Percentiles rank a stretch among this genome's conserved stretches.
These are phyloP conservation scores for Andricus grossulariae DNA, from an alignment of 1,140 invertebrate genomes.

Conservation along the genomic window DNA sequence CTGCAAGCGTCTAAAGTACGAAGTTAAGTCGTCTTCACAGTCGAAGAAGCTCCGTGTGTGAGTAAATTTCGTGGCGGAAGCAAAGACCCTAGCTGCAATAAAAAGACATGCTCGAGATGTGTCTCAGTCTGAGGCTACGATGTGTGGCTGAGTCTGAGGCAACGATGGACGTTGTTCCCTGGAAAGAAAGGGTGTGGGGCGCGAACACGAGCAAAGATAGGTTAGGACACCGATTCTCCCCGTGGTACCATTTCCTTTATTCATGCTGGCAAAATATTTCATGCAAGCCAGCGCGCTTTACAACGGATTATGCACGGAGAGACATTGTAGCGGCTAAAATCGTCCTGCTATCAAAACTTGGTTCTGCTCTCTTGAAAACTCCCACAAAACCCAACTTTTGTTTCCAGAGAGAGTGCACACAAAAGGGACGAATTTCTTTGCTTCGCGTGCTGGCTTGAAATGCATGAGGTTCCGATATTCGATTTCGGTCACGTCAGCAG, in stretches of 20 bases:
- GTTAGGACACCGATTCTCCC: constrained; percentile 48
- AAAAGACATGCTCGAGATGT: constrained; percentile 57
- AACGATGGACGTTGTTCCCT: constrained; percentile 46
- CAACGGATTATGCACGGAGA: constrained; percentile 61
- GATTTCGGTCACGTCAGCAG: constrained; percentile 61
- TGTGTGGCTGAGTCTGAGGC: constrained; percentile 46
- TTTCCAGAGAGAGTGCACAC: neutral
- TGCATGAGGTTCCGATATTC: constrained; percentile 45
- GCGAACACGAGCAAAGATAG: constrained; percentile 37
- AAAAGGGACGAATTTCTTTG: constrained; percentile 23
- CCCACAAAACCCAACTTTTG: constrained; percentile 28
- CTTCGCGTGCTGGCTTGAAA: constrained; percentile 30
- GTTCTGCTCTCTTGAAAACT: constrained; percentile 34
- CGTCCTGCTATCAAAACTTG: constrained; percentile 66
- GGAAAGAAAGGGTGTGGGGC: constrained; percentile 41
- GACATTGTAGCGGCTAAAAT: constrained; percentile 63
- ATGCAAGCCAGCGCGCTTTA: constrained; percentile 55
- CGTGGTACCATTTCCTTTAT: constrained; percentile 60
- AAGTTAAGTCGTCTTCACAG: constrained; percentile 29
- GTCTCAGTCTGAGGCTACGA: neutral
- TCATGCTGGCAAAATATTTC: constrained; percentile 68
- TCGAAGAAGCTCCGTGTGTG: constrained; percentile 31
- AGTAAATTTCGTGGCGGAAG: constrained; percentile 58
- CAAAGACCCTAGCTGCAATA: constrained; percentile 53
- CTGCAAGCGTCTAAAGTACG: constrained; percentile 5